These are phyloP conservation scores for Bothrops jararaca DNA, from an alignment of 2,113 vertebrate species.

Conservation along the genomic window DNA sequence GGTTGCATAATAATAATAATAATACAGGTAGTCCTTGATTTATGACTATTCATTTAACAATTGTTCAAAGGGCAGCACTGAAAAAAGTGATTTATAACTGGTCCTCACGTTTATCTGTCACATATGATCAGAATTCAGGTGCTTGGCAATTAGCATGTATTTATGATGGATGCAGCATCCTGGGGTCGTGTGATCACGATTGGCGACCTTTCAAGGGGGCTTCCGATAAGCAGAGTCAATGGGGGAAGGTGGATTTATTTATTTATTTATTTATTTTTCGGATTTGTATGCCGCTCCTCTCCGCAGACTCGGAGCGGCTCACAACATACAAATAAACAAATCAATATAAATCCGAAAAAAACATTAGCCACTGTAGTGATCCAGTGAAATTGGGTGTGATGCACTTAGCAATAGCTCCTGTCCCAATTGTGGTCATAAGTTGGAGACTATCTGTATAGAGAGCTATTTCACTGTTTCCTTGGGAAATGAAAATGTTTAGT, in stretches of 20 bases:
- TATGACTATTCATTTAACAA: background rate
- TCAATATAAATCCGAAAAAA: too few species aligned
- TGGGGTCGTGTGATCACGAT: background rate
- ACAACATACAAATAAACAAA: too few species aligned
- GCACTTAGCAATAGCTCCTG: background rate
- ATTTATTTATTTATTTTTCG: too few species aligned
- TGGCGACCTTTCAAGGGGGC: background rate
- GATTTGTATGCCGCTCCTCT: too few species aligned
- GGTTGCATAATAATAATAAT: background rate
- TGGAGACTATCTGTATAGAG: background rate
- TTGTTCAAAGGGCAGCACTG: background rate
- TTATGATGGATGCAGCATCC: background rate
- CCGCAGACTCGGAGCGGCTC: too few species aligned
- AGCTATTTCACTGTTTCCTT: background rate
- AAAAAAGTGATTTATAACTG: background rate
- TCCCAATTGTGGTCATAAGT: background rate
- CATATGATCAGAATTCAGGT: background rate
- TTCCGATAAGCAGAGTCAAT: too few species aligned
- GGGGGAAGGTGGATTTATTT: too few species aligned
- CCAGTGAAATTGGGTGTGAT: background rate
- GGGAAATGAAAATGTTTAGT: background rate
- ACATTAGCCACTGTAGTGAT: background rate
- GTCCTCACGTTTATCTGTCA: background rate
- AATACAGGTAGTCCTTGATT: background rate
- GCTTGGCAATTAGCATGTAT: background rate